Percentiles rank a stretch among this genome's conserved stretches.
Conservation (phyloP, 1,140 invertebrate species). For the Lamellibrachia luymesi region DNA sequence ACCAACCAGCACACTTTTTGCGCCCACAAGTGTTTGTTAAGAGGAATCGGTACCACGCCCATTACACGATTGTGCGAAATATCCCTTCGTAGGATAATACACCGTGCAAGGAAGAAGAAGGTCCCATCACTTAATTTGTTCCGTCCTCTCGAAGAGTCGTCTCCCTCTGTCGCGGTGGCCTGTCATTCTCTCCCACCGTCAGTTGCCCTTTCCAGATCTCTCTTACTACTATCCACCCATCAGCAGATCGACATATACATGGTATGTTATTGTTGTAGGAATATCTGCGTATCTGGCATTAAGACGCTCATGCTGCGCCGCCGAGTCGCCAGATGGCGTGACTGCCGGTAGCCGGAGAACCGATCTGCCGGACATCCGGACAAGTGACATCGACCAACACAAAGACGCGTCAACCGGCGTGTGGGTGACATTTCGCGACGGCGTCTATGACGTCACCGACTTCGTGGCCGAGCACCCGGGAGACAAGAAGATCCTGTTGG, state of each 20-base stretch:
- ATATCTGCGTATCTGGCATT: background rate
- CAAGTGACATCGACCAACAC: slow-evolving; percentile 76
- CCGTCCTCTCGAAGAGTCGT: too few species aligned
- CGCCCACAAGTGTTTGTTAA: too few species aligned
- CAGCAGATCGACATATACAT: background rate
- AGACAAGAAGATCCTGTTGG: slow-evolving; percentile 85
- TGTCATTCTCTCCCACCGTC: background rate
- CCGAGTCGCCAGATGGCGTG: background rate
- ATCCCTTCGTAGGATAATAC: too few species aligned
- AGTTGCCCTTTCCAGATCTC: background rate
- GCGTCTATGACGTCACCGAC: slow-evolving; percentile 94
- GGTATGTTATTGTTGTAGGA: background rate
- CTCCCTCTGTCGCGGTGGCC: background rate
- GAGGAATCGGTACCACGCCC: too few species aligned
- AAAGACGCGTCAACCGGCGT: slow-evolving; percentile 65
- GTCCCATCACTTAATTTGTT: too few species aligned
- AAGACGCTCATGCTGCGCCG: background rate
- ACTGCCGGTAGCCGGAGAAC: background rate
- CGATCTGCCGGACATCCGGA: slow-evolving; percentile 63
- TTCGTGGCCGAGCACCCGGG: slow-evolving; percentile 84
- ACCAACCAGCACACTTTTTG: too few species aligned
- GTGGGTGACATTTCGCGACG: slow-evolving; percentile 83
- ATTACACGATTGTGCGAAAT: too few species aligned
- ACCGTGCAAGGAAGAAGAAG: too few species aligned
- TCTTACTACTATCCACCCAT: too few species aligned